phyloP scores from a whole-genome alignment of 2,797 vertebrate genomes.

The Argentina silus region DNA sequence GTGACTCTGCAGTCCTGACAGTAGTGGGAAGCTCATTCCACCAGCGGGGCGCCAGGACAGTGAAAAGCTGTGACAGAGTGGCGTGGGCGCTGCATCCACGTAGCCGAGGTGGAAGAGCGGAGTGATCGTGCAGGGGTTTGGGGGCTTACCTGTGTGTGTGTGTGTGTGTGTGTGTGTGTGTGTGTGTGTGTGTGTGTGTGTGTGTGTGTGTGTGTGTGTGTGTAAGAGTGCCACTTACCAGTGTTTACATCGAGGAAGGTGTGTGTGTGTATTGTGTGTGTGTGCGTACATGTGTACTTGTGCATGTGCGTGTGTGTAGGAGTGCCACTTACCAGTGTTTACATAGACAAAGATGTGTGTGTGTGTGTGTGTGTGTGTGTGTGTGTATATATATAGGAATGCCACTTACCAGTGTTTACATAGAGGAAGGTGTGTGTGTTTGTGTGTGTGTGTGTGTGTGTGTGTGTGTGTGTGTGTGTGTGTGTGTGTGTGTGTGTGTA shows the following conservation, averaged over 20 bases:
- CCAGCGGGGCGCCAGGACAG: no score
- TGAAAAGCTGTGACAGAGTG: no score
- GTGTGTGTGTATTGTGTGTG: neutral
- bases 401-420: neutral
- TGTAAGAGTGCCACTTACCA: neutral
- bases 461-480: neutral
- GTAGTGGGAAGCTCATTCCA: no score
- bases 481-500: neutral
- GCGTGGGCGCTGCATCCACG: no score
- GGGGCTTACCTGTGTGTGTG: no score
- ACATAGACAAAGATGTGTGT: no score
- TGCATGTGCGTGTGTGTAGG: neutral
- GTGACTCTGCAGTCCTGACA: no score
- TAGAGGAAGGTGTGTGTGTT: neutral
- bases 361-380: neutral
- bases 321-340: no score
- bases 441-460: no score
- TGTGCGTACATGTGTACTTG: neutral
- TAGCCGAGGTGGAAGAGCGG: no score
- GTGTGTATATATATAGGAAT: neutral
- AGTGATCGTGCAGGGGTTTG: no score
- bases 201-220: neutral
- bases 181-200: neutral
- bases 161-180: no score
- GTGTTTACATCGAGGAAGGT: neutral